Conservation (phyloP, 2,113 vertebrate genomes). For the Tragelaphus scriptus region DNA sequence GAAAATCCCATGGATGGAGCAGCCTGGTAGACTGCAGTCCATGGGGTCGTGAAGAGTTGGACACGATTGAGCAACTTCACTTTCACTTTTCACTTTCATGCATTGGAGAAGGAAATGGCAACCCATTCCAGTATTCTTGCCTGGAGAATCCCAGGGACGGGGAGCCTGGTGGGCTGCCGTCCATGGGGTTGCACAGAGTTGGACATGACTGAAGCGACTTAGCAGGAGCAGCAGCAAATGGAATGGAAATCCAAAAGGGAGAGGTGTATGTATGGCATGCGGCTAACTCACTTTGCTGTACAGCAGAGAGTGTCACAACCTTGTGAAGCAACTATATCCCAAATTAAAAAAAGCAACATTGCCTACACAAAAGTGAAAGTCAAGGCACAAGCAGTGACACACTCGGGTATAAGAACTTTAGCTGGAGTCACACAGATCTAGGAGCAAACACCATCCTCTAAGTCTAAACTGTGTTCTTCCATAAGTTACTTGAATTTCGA, state of each 20-base stretch:
- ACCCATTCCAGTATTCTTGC: too few species aligned
- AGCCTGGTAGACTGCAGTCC: too few species aligned
- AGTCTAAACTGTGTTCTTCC: not conserved
- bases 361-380: not conserved
- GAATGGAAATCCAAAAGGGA: not conserved
- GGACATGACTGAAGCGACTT: too few species aligned
- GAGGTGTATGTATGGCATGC: accelerated
- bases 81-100: too few species aligned
- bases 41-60: too few species aligned
- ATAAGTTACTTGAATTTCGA: not conserved
- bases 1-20: too few species aligned
- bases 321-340: not conserved
- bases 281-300: not conserved
- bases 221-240: too few species aligned
- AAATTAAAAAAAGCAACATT: not conserved
- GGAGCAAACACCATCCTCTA: not conserved
- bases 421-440: not conserved
- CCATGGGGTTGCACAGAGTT: too few species aligned
- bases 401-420: not conserved
- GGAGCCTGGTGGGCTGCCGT: too few species aligned
- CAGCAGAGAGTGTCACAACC: not conserved
- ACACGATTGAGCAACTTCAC: too few species aligned
- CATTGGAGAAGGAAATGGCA: too few species aligned
- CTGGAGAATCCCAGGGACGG: too few species aligned
- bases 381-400: not conserved